Base-by-base conservation (phyloP, 2,888 invertebrate genomes). In the Acholoe squamosa region DNA sequence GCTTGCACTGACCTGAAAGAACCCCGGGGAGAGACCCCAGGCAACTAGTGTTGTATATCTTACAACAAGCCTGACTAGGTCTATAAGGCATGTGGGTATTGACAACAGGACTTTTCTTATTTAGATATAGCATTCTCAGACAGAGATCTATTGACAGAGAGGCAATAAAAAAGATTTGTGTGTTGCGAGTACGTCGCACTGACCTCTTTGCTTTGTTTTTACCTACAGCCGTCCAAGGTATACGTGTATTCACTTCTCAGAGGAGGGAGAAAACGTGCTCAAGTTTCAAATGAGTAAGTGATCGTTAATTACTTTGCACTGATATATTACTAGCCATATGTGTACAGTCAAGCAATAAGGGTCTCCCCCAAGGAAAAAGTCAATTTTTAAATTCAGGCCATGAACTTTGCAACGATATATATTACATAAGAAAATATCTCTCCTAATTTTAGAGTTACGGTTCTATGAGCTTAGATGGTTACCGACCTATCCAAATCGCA, bases 211-310 rank as follows among this genome's bases (percentile, higher is more conserved):
- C n/a, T 51, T 80, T 71, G 52, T 86, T 56, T 76, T 52, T 14
- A 31, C 5, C 71, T 90, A 14, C 91, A 92, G 92, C 88, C 91
- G 92, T 28, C 92, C 92, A 33, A 54, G 92, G 25, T 92, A 91
- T 89, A 91, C 92, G 14, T 92, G 92, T 51, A 91, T 92, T 16
- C 90, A 92, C 28, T 91, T 92, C 34, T 76, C 89, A n/a, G 84
- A 90, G 33, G 91, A 91, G 7, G 89, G 86, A 7, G 76, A 90
- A 22, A 19, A 52, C 3, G 67, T 92, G 3, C 90, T 91, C 19
- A 89, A 89, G 52, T 92, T 89, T 56, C 91, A 91, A 61, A 90
- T 92, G 16, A 92, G 92, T 92, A 84, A 89, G 92, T 92, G 71
- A 31, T 34, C 80, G n/a, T n/a, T n/a, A n/a, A n/a, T n/a, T n/a